A percentile compares a stretch with the other conserved stretches of the same genome.
These are phyloP conservation scores for Hypsopygia costalis DNA, from an alignment of 2,888 invertebrate genomes.

Conservation along the genomic window DNA sequence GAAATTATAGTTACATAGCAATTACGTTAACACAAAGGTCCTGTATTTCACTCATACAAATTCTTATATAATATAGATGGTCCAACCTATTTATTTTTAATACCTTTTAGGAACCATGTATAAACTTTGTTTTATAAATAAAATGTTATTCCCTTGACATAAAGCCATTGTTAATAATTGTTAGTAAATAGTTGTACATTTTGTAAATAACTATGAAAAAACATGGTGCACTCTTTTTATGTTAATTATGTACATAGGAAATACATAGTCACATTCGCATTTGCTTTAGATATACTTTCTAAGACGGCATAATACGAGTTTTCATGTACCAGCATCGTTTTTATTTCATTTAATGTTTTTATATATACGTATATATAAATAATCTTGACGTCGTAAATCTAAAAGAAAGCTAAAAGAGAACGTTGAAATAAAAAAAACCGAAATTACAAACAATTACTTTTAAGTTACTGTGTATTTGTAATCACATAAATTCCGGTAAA, in stretches of 20 bases:
- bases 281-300: conserved; percentile 29
- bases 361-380: neutral
- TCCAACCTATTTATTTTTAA: conserved; percentile 45
- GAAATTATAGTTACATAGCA: too few species aligned
- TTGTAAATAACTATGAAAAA: conserved; percentile 63
- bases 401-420: too few species aligned
- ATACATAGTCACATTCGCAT: conserved; percentile 34
- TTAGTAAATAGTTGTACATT: conserved; percentile 66
- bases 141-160: conserved; percentile 30
- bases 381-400: neutral
- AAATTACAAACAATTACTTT: neutral
- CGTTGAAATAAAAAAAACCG: too few species aligned
- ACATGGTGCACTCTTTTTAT: conserved; percentile 66
- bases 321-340: neutral
- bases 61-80: conserved; percentile 27
- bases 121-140: conserved; percentile 20
- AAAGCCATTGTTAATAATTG: conserved; percentile 65
- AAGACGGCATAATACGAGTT: neutral
- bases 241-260: conserved; percentile 45
- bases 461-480: too few species aligned
- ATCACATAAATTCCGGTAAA: too few species aligned
- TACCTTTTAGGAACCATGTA: conserved; percentile 14
- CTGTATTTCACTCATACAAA: conserved; percentile 1
- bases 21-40: too few species aligned
- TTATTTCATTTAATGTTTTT: neutral